These are phyloP conservation scores for Neosalanx taihuensis DNA, from an alignment of 2,797 vertebrate genomes.

Conservation along the genomic window DNA sequence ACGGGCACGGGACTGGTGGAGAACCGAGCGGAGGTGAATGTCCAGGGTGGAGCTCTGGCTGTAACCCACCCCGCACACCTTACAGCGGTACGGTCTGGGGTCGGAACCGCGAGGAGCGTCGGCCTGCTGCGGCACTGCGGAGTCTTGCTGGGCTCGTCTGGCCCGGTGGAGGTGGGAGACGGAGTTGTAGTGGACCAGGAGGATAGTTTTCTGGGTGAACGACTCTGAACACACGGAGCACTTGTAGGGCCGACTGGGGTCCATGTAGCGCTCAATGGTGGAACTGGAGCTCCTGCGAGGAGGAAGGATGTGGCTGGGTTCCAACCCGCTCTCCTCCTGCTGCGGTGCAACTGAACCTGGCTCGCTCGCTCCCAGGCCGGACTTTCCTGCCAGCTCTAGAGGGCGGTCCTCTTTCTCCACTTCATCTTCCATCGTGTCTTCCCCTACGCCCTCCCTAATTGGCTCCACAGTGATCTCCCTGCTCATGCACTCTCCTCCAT, in stretches of 20 bases:
- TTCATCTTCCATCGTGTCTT: slow-evolving; percentile 75
- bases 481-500: slow-evolving; percentile 25
- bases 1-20: slow-evolving; percentile 97
- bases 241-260: slow-evolving; percentile 96
- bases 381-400: slow-evolving; percentile 84
- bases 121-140: slow-evolving; percentile 72
- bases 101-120: slow-evolving; percentile 91
- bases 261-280: slow-evolving; percentile 95
- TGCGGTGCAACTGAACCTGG: slow-evolving; percentile 61
- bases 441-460: slow-evolving; percentile 67
- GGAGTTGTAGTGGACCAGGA: slow-evolving; percentile 97
- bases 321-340: slow-evolving; percentile 83
- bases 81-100: slow-evolving; percentile 94
- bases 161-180: slow-evolving; percentile 97
- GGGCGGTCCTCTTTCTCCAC: slow-evolving; percentile 84
- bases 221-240: slow-evolving; percentile 98
- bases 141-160: slow-evolving; percentile 93
- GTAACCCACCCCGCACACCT: slow-evolving; percentile 94
- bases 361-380: slow-evolving; percentile 56
- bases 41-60: slow-evolving; percentile 98
- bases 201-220: slow-evolving; percentile 98
- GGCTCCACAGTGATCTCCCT: slow-evolving; percentile 58
- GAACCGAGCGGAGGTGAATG: slow-evolving; percentile 97
- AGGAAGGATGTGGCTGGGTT: slow-evolving; percentile 80
- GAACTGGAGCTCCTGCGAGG: slow-evolving; percentile 91